These are phyloP conservation scores for Sinonovacula constricta DNA, from an alignment of 1,140 invertebrate genomes.

Conservation along the genomic window DNA sequence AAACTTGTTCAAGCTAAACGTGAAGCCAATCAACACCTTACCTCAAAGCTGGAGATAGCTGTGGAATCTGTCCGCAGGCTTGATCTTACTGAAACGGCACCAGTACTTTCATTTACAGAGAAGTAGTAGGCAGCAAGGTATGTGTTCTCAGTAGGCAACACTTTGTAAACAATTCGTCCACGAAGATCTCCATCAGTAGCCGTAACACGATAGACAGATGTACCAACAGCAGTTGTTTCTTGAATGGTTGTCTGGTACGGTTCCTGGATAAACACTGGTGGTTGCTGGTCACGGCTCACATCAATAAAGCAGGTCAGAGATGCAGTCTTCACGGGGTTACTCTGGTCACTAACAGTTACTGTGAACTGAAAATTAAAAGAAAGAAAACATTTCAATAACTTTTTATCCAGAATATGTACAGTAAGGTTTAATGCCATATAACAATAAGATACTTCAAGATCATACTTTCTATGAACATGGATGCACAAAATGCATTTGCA, in stretches of 20 bases:
- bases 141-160: constrained; percentile 52
- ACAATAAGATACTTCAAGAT: too few species aligned
- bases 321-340: constrained; percentile 28
- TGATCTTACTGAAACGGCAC: constrained; percentile 51
- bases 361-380: constrained; percentile 61
- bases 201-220: constrained; percentile 51
- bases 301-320: constrained; percentile 42
- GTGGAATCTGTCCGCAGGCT: constrained; percentile 50
- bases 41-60: constrained; percentile 22
- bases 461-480: too few species aligned
- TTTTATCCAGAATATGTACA: too few species aligned
- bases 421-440: too few species aligned
- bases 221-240: constrained; percentile 52
- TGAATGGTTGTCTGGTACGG: constrained; percentile 58
- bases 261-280: constrained; percentile 58
- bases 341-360: constrained; percentile 49
- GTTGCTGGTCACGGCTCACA: constrained; percentile 44
- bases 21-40: too few species aligned
- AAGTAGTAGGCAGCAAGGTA: constrained; percentile 62
- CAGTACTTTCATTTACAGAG: constrained; percentile 51
- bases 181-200: constrained; percentile 80
- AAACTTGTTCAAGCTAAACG: too few species aligned
- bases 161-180: constrained; percentile 48
- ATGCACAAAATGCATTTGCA: too few species aligned
- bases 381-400: too few species aligned